Base-by-base conservation (phyloP, 2,113 vertebrate species). In the Brachyistius frenatus region DNA sequence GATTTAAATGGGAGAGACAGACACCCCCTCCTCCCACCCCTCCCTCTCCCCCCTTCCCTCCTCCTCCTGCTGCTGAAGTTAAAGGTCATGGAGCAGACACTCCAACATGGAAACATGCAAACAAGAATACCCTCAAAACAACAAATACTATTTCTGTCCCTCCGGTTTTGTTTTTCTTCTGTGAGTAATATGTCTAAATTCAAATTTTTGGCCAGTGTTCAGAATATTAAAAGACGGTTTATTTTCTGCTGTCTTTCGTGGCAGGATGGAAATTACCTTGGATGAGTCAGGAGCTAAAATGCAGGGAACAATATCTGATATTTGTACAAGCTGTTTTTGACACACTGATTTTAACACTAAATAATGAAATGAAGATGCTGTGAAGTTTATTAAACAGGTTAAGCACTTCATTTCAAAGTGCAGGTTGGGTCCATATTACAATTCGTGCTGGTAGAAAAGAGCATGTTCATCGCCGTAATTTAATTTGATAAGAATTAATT, bases 81-180 rank as follows among this genome's bases (percentile, higher is more conserved):
- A 87, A 91, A 80, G 80, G 52, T 16, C 32, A 62, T 5, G 2
- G 7, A 63, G 64, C 54, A 47, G 41, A 1, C 23, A 23, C 23
- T 23, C 23, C 23, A 23, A 23, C 23, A 23, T 23, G 46, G 55
- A 80, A 53, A 60, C 50, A 44, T 10, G 31, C 33, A 73, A 23
- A 67, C 55, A 46, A 2, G 31, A 53, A n/a, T n/a, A 23, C 16
- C 16, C 66, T 62, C 3, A 44, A 33, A 47, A 37, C 39, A 63
- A 49, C 44, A 56, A 62, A 56, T 36, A 54, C 2, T 2, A 41
- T 2, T 23, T 23, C n/a, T 49, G 36, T 13, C 46, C 32, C 30
- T 23, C 4, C 10, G n/a, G 3, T 1, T 7, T 46, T 3, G 23
- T 23, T 30, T 66, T 65, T 33, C 11, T 10, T 56, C 10, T 56